Evolutionary conservation across 2,888 invertebrate genomes (phyloP).

Genomic region (Tetheella fluctuosa): DNA sequence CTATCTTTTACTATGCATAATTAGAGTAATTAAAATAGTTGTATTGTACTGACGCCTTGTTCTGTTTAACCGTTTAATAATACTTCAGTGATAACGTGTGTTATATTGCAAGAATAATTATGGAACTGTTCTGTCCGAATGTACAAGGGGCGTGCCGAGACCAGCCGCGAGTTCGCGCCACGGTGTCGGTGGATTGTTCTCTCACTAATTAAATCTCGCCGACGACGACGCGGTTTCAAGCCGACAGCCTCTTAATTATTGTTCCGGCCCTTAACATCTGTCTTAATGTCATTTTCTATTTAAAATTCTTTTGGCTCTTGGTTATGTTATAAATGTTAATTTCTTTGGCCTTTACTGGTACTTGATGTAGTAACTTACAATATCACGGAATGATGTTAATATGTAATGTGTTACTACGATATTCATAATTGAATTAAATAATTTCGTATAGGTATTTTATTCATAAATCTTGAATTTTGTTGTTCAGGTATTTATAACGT

Average conservation of each 20-base stretch:
- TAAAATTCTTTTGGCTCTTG: slow-evolving; percentile 67
- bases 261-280: slow-evolving; percentile 81
- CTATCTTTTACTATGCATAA: too few species aligned
- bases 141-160: slow-evolving; percentile 13
- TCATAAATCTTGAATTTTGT: too few species aligned
- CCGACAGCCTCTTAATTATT: slow-evolving; percentile 83
- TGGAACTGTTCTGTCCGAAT: not conserved
- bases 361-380: too few species aligned
- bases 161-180: slow-evolving; percentile 33
- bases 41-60: too few species aligned
- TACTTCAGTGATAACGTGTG: too few species aligned
- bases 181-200: slow-evolving; percentile 55
- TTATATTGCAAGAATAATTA: not conserved
- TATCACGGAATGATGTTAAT: too few species aligned
- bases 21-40: too few species aligned
- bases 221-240: slow-evolving; percentile 76
- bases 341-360: slow-evolving; percentile 34
- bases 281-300: slow-evolving; percentile 80
- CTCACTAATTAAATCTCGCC: slow-evolving; percentile 82
- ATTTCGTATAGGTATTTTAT: too few species aligned
- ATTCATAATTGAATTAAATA: too few species aligned
- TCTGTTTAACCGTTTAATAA: too few species aligned
- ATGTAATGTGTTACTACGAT: too few species aligned
- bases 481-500: too few species aligned
- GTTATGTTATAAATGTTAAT: slow-evolving; percentile 59